Base-by-base conservation (phyloP, 2,113 vertebrate genomes). In the Craseonycteris thonglongyai region DNA sequence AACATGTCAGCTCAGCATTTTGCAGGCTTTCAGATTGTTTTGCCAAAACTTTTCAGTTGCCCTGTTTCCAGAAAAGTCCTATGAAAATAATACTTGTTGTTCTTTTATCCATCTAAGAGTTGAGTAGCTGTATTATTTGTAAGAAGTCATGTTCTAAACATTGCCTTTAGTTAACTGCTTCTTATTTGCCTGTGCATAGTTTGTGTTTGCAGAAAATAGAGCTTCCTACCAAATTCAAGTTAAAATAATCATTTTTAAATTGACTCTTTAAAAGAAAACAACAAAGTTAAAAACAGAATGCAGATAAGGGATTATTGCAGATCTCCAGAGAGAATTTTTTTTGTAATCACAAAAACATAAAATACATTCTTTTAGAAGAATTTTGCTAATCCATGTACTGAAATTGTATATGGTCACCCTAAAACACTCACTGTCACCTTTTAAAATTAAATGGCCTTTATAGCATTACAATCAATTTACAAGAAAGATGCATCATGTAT, bases 361-460 rank as follows among this genome's bases (percentile, higher is more conserved):
- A 82, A 65, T 26, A 69, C 56, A 45, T 7, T 76, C 18, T 80
- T 95, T n/a, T 80, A 80, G 42, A 56, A 95, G 75, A 88, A 61
- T 42, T 74, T 78, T 88, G 54, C 66, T 84, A 24, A 84, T 58
- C 16, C 15, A 15, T 69, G 18, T 30, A 38, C 58, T 89, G 28
- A 38, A 45, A 26, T 59, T 93, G 45, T 75, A 65, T 85, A 92
- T 91, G 92, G 74, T 82, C 74, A 54, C 54, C 40, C 49, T 68
- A 93, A 96, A 96, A 74, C 26, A 38, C 45, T 91, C 61, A 69
- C 26, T 63, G 74, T 47, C 15, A 86, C 54, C 54, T 91, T 89
- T 96, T 93, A 76, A 96, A 91, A 89, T 82, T 47, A 68, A 83
- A 28, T 93, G 71, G 14, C 28, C 91, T 95, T 93, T 91, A 86